Percentiles rank a stretch among this genome's conserved stretches.
Evolutionary conservation across 2,113 vertebrate species (phyloP).

Genomic region (Brachyhypopomus gauderio): DNA sequence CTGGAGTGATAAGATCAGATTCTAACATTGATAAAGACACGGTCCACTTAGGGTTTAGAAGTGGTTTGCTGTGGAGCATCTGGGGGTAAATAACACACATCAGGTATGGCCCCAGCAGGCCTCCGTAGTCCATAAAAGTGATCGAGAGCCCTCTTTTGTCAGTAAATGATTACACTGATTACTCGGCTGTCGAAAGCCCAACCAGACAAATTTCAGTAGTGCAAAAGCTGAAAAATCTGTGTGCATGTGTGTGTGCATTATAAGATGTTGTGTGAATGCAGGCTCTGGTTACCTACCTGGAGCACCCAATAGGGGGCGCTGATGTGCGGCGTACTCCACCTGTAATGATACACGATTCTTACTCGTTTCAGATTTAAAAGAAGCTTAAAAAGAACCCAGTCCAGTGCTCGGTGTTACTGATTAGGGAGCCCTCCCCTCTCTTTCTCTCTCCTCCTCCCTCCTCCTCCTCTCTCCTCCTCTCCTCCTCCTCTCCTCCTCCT

Average conservation of each 20-base stretch:
- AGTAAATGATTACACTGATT: not conserved
- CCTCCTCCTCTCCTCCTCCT: too few species aligned
- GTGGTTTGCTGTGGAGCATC: not conserved
- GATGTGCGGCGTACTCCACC: constrained; percentile 9
- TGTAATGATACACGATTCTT: constrained; percentile 22
- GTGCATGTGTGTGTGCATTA: not conserved
- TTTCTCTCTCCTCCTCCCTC: too few species aligned
- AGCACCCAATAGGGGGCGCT: too few species aligned
- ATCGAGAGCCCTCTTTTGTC: not conserved
- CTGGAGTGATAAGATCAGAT: too few species aligned
- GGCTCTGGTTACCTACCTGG: too few species aligned
- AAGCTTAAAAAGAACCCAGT: constrained; percentile 23
- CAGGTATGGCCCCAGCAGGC: not conserved
- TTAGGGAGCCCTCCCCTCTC: constrained; percentile 10
- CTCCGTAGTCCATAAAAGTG: not conserved
- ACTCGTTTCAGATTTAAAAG: constrained; percentile 17
- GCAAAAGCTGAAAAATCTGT: not conserved
- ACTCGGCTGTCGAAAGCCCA: not conserved
- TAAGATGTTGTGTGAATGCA: too few species aligned
- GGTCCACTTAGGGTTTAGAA: not conserved
- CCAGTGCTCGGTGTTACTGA: constrained; percentile 25
- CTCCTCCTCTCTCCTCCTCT: too few species aligned
- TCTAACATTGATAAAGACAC: not conserved
- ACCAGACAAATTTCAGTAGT: not conserved
- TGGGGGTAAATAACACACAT: not conserved